phyloP scores from a whole-genome alignment of 2,888 invertebrate species.

The Leptopilina drosophilae region DNA sequence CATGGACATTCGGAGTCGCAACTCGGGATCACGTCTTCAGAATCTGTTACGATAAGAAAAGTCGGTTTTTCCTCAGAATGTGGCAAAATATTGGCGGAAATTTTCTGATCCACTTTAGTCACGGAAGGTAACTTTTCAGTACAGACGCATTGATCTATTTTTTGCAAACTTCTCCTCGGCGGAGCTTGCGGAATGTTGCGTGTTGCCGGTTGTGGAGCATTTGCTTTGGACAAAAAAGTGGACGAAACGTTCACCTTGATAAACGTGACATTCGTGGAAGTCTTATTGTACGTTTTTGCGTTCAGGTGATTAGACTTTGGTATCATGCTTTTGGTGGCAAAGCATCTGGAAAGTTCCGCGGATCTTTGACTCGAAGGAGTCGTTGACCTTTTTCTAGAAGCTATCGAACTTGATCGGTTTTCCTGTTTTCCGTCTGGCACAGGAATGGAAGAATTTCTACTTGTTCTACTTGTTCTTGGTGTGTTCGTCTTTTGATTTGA shows the following conservation, averaged over 20 bases:
- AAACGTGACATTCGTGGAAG: background rate
- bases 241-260: background rate
- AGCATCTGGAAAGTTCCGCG: background rate
- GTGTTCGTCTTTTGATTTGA: background rate
- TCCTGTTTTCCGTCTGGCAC: background rate
- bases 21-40: background rate
- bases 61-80: background rate
- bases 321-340: background rate
- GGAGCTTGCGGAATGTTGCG: background rate
- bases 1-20: conserved; percentile 45
- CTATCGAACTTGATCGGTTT: background rate
- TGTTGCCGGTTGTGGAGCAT: background rate
- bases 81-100: background rate
- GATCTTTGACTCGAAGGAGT: background rate
- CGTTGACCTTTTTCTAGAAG: background rate
- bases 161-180: conserved; percentile 29
- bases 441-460: background rate
- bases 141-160: background rate
- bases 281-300: background rate
- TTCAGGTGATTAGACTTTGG: background rate
- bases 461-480: background rate
- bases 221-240: background rate
- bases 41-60: background rate
- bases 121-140: background rate
- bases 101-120: background rate